Percentiles rank a stretch among this genome's conserved stretches.
These are phyloP conservation scores for Protodeltote pygarga DNA, from an alignment of 2,888 invertebrate genomes.

Conservation along the genomic window DNA sequence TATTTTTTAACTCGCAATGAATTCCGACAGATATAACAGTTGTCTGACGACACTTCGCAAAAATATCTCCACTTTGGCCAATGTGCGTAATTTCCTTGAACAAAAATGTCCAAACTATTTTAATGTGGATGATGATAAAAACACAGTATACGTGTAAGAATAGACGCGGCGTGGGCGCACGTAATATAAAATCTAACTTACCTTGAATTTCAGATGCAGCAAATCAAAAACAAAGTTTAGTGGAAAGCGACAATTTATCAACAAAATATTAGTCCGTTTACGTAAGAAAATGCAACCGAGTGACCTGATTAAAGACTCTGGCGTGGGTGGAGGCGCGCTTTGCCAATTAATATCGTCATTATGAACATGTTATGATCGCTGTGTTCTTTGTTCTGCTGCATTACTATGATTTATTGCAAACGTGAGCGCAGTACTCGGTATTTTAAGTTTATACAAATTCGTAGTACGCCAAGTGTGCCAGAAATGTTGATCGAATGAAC, in stretches of 20 bases:
- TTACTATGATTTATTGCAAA: slow-evolving; percentile 9
- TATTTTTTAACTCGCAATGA: neutral
- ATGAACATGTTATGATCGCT: slow-evolving; percentile 1
- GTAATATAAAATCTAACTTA: slow-evolving; percentile 15
- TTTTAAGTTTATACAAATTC: neutral
- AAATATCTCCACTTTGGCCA: slow-evolving; percentile 20
- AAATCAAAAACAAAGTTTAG: neutral
- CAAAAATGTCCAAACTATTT: slow-evolving; percentile 40
- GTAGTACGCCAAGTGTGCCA: neutral
- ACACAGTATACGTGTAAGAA: slow-evolving; percentile 34
- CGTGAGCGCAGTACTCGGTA: neutral
- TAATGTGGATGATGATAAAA: slow-evolving; percentile 34
- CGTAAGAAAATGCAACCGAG: neutral
- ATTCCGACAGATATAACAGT: neutral
- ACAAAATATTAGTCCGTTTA: neutral
- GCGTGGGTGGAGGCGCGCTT: slow-evolving; percentile 1
- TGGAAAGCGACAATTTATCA: too few species aligned
- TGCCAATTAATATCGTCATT: slow-evolving; percentile 21
- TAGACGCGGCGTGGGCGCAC: slow-evolving; percentile 39
- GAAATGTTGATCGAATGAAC: neutral
- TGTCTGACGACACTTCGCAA: slow-evolving; percentile 3
- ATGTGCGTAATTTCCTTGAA: slow-evolving; percentile 35
- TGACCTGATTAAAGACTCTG: slow-evolving; percentile 17
- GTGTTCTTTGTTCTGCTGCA: slow-evolving; percentile 6
- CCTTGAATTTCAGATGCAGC: slow-evolving; percentile 6